A percentile compares a stretch with the other conserved stretches of the same genome.
Conservation (phyloP, 2,113 vertebrate species). For the Emberiza fucata region DNA sequence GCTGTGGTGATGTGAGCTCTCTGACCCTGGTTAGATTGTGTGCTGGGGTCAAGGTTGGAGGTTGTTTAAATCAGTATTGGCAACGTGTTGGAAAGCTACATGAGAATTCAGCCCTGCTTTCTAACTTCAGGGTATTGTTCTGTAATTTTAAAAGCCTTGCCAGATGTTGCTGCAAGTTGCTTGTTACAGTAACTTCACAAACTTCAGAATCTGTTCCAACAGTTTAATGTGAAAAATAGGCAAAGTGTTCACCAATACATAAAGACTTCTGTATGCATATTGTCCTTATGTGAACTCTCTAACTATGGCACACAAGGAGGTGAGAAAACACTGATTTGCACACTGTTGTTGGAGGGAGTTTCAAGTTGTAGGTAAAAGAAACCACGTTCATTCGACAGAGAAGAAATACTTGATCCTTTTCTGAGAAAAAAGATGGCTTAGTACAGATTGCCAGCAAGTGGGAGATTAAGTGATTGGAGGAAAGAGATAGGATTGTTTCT, state of each 20-base stretch:
- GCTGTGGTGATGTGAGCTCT: background rate
- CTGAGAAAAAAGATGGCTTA: background rate
- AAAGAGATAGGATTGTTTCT: slow-evolving; percentile 13
- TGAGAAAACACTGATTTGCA: background rate
- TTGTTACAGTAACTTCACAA: background rate
- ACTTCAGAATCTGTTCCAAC: background rate
- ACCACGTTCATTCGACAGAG: background rate
- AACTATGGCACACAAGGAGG: background rate
- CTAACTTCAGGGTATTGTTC: background rate
- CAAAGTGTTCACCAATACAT: background rate
- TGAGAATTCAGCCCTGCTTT: background rate
- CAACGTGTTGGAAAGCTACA: background rate
- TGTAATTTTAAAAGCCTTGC: background rate
- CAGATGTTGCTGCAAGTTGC: background rate
- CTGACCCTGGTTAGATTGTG: rapidly evolving
- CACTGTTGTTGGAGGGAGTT: background rate
- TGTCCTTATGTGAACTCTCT: background rate
- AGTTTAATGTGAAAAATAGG: background rate
- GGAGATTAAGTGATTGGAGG: background rate
- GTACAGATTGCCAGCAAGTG: background rate
- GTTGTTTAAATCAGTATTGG: background rate
- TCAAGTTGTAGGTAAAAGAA: background rate
- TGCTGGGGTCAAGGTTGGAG: background rate
- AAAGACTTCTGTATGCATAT: background rate
- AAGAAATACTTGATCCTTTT: background rate